Base-by-base conservation (phyloP, 2,113 vertebrate species). In the Entosphenus tridentatus region DNA sequence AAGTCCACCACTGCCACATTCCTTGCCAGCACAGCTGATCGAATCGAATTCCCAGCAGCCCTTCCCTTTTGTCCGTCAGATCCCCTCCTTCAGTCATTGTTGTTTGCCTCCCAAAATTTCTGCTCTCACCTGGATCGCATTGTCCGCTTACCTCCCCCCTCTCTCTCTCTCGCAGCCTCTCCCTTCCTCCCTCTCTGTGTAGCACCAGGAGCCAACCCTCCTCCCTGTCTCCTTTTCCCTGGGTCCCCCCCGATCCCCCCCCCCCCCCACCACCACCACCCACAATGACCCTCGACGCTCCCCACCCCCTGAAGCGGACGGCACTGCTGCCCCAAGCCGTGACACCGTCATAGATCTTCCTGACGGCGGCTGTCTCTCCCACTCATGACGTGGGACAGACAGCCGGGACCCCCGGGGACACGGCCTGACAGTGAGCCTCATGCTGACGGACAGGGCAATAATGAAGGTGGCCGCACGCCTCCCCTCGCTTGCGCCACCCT, bases 261-360 rank as follows among this genome's bases (percentile, higher is more conserved):
- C 58, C 62, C 8, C n/a, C 62, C 2, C n/a, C 18, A 11, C 62
- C 10, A 65, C 21, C 58, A n/a, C 62, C n/a, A n/a, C 62, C n/a
- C 21, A 65, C 62, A 9, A 65, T 65, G 39, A 39, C 39, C 39
- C 39, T 39, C 39, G 39, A 39, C 39, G 39, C 39, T 39, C 39
- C 39, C 39, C 5, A 39, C 39, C 39, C 39, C 39, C 39, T 39
- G 39, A 39, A 39, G 39, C 39, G 39, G 39, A 39, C 39, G n/a
- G 62, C 21, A 65, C 21, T 65, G 62, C n/a, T 65, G 62, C 62
- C 21, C 62, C 62, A 9, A 39, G 62, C 21, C n/a, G n/a, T 65
- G 62, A 65, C 62, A 65, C 62, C 62, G 21, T 65, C 62, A 65
- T 65, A 65, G 62, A 65, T 65, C 62, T 65, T 65, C 62, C 62